Conservation (phyloP, 2,888 invertebrate species). For the Noctua janthina region DNA sequence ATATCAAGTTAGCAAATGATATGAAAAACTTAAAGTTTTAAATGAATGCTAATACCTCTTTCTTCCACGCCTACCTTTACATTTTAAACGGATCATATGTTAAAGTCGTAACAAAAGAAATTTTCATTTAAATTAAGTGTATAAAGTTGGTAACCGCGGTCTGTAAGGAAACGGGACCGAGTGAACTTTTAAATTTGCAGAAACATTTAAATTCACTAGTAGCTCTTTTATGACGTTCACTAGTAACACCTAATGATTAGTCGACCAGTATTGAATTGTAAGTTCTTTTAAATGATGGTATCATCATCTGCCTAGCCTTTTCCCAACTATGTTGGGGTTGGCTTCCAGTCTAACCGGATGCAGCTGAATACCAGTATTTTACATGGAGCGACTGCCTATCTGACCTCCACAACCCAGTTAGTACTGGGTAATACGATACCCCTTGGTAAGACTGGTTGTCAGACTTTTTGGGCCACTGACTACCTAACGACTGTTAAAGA, state of each 20-base stretch:
- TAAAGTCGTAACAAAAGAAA: conserved; percentile 74
- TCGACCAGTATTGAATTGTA: conserved; percentile 54
- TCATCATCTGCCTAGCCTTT: too few species aligned
- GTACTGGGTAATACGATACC: too few species aligned
- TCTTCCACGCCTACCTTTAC: conserved; percentile 38
- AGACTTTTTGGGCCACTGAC: too few species aligned
- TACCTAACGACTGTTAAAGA: too few species aligned
- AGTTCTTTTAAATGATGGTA: conserved; percentile 10
- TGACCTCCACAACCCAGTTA: too few species aligned
- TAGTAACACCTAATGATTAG: conserved; percentile 56
- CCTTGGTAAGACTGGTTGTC: too few species aligned
- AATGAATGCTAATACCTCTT: conserved; percentile 34
- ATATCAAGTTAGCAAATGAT: conserved; percentile 16
- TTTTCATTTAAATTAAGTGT: conserved; percentile 86
- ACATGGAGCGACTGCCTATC: too few species aligned
- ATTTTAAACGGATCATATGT: conserved; percentile 64
- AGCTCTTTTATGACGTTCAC: conserved; percentile 69
- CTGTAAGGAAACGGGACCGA: conserved; percentile 73
- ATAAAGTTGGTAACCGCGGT: conserved; percentile 77
- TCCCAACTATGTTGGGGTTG: too few species aligned
- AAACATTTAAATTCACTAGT: conserved; percentile 78
- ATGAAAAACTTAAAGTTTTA: conserved; percentile 19
- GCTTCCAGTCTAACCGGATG: too few species aligned
- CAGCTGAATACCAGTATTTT: too few species aligned
- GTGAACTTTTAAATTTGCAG: conserved; percentile 72